Evolutionary conservation across 2,797 vertebrate species (phyloP).

Genomic region (Sebastes trivittatus): DNA sequence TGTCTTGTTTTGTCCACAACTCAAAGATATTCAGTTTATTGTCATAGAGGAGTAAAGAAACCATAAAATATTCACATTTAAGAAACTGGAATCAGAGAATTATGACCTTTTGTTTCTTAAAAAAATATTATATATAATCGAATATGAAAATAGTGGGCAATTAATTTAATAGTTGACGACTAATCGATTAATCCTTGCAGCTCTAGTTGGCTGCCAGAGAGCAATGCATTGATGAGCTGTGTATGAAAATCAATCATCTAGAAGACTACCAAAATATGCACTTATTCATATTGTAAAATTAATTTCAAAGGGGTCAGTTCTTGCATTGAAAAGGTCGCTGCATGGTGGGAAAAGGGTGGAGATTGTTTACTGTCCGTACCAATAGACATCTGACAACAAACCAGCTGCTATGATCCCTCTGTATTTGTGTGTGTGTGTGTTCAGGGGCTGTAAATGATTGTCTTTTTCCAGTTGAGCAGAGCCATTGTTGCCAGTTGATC

Average conservation of each 20-base stretch:
- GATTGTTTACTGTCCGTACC: slow-evolving; percentile 25
- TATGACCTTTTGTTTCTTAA: too few species aligned
- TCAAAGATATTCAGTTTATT: too few species aligned
- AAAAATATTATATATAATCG: too few species aligned
- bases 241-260: neutral
- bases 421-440: slow-evolving; percentile 8
- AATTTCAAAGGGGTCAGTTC: neutral
- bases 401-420: neutral
- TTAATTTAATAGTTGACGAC: too few species aligned
- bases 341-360: neutral
- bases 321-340: neutral
- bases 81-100: too few species aligned
- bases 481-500: slow-evolving; percentile 3
- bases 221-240: neutral
- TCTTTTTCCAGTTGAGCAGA: slow-evolving; percentile 45
- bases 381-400: slow-evolving; percentile 31
- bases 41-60: too few species aligned
- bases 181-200: too few species aligned
- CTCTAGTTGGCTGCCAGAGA: neutral
- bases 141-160: too few species aligned
- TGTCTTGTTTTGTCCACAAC: too few species aligned
- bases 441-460: slow-evolving; percentile 34
- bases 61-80: too few species aligned
- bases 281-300: neutral
- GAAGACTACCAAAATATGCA: neutral